Percentiles rank a stretch among this genome's conserved stretches.
These are phyloP conservation scores for Ceyx cyanopectus DNA, from an alignment of 2,113 vertebrate genomes.

Conservation along the genomic window DNA sequence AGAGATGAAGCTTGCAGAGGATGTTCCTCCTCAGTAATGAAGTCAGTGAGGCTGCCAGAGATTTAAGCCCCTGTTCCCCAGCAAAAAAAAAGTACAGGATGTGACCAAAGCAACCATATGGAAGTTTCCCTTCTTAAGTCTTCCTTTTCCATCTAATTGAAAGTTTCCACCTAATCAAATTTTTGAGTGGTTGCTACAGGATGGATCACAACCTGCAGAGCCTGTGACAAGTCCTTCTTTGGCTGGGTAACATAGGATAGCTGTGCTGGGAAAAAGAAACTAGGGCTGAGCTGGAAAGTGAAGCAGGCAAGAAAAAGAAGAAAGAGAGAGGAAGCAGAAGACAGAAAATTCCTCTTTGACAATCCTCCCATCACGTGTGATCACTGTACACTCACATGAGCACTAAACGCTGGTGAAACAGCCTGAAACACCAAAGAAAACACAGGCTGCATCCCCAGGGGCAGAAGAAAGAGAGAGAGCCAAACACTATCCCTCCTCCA, in stretches of 20 bases:
- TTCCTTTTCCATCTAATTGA: background rate
- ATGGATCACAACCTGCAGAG: background rate
- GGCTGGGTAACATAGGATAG: rapidly evolving
- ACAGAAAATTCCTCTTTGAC: background rate
- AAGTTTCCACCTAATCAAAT: background rate
- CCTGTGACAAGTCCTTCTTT: background rate
- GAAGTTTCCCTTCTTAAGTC: background rate
- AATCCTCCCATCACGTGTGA: rapidly evolving
- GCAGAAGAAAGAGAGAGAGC: background rate
- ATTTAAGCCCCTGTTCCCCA: background rate
- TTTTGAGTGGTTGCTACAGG: background rate
- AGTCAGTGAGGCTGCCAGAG: background rate
- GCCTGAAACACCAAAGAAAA: background rate
- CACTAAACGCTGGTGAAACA: background rate
- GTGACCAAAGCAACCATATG: rapidly evolving
- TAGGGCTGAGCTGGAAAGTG: background rate
- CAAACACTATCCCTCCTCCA: background rate
- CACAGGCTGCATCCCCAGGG: background rate
- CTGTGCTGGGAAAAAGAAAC: background rate
- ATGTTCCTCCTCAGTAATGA: background rate
- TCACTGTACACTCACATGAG: background rate
- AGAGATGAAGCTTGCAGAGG: background rate
- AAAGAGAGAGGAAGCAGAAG: background rate
- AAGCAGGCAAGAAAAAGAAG: background rate
- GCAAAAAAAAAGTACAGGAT: background rate